These are phyloP conservation scores for Melanostigma gelatinosum DNA, from an alignment of 2,113 vertebrate genomes.

Conservation along the genomic window DNA sequence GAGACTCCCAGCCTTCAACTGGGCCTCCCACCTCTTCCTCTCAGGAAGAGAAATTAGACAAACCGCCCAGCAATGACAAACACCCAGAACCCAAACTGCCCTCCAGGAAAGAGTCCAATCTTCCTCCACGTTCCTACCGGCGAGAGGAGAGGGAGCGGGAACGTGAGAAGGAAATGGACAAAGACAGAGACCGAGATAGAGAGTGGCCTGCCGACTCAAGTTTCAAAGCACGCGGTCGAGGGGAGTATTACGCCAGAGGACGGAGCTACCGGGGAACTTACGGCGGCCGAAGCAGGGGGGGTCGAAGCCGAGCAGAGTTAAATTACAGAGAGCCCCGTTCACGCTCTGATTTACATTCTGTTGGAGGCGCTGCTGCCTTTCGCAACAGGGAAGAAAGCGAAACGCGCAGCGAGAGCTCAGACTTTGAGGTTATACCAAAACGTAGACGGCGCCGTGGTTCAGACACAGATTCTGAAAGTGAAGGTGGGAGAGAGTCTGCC, in stretches of 20 bases:
- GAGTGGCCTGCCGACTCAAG: constrained; percentile 92
- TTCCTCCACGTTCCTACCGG: constrained; percentile 89
- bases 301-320: constrained; percentile 90
- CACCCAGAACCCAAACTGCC: constrained; percentile 85
- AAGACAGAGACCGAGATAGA: constrained; percentile 88
- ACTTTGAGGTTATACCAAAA: constrained; percentile 96
- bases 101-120: constrained; percentile 85
- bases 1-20: constrained; percentile 73
- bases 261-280: constrained; percentile 96
- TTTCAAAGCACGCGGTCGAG: constrained; percentile 92
- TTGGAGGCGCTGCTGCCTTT: constrained; percentile 70
- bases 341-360: constrained; percentile 85
- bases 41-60: constrained; percentile 90
- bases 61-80: constrained; percentile 82
- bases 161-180: constrained; percentile 86
- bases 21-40: constrained; percentile 67
- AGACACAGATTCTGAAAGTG: constrained; percentile 97
- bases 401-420: constrained; percentile 97
- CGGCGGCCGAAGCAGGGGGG: constrained; percentile 89
- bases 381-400: constrained; percentile 96
- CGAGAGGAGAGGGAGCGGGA: constrained; percentile 93
- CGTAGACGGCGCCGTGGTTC: constrained; percentile 92
- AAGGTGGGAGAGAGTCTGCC: constrained; percentile 92
- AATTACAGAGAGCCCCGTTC: constrained; percentile 91
- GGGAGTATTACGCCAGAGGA: constrained; percentile 97